phyloP scores from a whole-genome alignment of 2,888 invertebrate genomes.

The Drosophila greeni region DNA sequence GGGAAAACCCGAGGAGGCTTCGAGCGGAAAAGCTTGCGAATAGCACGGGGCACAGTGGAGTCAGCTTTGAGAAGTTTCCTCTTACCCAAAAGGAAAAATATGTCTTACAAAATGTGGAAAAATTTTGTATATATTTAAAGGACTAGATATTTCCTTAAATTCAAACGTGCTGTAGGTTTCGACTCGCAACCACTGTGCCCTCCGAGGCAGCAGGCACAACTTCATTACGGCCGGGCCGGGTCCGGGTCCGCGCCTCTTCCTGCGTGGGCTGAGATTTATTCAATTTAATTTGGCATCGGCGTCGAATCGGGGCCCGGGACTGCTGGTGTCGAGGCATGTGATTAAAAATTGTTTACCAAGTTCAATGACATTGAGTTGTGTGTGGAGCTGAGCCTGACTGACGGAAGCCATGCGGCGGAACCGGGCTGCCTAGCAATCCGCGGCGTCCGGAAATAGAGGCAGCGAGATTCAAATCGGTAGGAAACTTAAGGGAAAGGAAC shows the following conservation, averaged over 20 bases:
- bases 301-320: slow-evolving; percentile 40
- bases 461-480: not conserved
- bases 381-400: not conserved
- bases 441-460: slow-evolving; percentile 12
- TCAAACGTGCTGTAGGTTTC: not conserved
- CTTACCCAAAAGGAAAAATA: not conserved
- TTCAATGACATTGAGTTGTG: slow-evolving; percentile 61
- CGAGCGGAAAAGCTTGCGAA: not conserved
- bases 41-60: not conserved
- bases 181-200: not conserved
- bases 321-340: slow-evolving; percentile 53
- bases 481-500: slow-evolving; percentile 2
- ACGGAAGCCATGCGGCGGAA: slow-evolving; percentile 36
- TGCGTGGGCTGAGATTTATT: slow-evolving; percentile 65
- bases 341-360: slow-evolving; percentile 74
- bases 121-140: not conserved
- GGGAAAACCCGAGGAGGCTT: slow-evolving; percentile 10
- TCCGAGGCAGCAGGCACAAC: slow-evolving; percentile 36
- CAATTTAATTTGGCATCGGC: slow-evolving; percentile 69
- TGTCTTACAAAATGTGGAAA: not conserved
- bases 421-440: slow-evolving; percentile 54
- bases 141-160: not conserved
- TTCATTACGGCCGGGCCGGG: slow-evolving; percentile 51
- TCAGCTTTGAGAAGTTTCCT: not conserved
- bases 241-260: not conserved